Percentiles rank a stretch among this genome's conserved stretches.
phyloP scores from a whole-genome alignment of 1,140 invertebrate genomes.

The Ceratina japonica region DNA sequence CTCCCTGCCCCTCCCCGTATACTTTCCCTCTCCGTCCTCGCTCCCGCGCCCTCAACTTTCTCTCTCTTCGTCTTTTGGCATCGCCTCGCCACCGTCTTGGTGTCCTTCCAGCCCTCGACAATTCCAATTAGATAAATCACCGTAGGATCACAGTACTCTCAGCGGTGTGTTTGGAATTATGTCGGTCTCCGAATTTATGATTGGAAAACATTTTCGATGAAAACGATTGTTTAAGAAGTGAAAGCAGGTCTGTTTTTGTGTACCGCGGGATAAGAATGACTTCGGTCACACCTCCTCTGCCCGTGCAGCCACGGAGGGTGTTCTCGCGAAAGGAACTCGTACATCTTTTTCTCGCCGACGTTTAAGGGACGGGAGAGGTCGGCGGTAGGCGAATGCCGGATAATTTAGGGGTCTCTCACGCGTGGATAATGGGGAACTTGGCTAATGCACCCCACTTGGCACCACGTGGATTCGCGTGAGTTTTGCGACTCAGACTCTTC shows the following conservation, averaged over 20 bases:
- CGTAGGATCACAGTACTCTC: slow-evolving; percentile 73
- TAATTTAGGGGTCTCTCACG: slow-evolving; percentile 78
- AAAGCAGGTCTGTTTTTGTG: not conserved
- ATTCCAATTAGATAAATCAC: slow-evolving; percentile 79
- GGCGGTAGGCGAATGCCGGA: slow-evolving; percentile 70
- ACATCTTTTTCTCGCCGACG: slow-evolving; percentile 76
- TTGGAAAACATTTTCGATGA: no score
- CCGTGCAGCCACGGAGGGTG: slow-evolving; percentile 41
- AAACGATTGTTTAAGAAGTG: not conserved
- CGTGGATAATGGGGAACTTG: slow-evolving; percentile 77
- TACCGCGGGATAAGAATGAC: slow-evolving; percentile 38
- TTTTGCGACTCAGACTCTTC: slow-evolving; percentile 58
- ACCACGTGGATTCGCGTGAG: slow-evolving; percentile 68
- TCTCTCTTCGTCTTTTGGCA: slow-evolving; percentile 28
- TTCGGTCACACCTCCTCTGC: slow-evolving; percentile 32
- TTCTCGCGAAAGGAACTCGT: slow-evolving; percentile 66
- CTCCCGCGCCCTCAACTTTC: slow-evolving; percentile 1
- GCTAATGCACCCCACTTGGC: slow-evolving; percentile 78
- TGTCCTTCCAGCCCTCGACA: slow-evolving; percentile 69
- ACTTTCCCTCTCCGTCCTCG: slow-evolving; percentile 8
- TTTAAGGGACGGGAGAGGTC: slow-evolving; percentile 66
- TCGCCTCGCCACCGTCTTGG: not conserved
- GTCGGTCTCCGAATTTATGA: slow-evolving; percentile 34
- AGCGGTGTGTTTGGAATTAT: slow-evolving; percentile 60
- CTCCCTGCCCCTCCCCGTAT: not conserved